Evolutionary conservation across 1,140 invertebrate species (phyloP).

Genomic region (Drosophila rufa): DNA sequence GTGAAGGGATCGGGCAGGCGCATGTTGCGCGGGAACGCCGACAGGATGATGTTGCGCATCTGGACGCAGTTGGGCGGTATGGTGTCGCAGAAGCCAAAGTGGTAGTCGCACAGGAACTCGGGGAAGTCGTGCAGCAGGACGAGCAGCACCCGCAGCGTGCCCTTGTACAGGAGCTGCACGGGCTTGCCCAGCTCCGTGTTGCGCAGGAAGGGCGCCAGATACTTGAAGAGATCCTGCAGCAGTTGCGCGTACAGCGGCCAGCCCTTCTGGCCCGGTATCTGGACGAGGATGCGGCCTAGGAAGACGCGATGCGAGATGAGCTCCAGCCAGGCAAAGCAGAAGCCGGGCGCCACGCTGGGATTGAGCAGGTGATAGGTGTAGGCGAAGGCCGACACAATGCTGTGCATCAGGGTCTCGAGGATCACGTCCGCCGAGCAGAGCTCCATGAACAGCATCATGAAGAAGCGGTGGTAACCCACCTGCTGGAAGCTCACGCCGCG

Average conservation of each 20-base stretch:
- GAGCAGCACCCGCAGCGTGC: conserved; percentile 97
- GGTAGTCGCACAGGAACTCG: conserved; percentile 99
- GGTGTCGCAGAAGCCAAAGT: conserved; percentile 99
- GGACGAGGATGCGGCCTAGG: conserved; percentile 96
- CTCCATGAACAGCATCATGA: conserved; percentile 98
- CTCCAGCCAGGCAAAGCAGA: conserved; percentile 99
- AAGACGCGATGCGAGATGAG: conserved; percentile 98
- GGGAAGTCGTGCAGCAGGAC: conserved; percentile 99
- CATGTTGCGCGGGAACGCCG: conserved; percentile 99
- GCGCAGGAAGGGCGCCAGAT: conserved; percentile 97
- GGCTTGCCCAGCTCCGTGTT: conserved; percentile 98
- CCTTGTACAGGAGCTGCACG: conserved; percentile 97
- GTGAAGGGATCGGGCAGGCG: conserved; percentile 99
- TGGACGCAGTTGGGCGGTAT: conserved; percentile 99
- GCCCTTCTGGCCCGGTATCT: conserved; percentile 93
- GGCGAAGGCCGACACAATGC: conserved; percentile 93
- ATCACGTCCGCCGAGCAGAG: conserved; percentile 97
- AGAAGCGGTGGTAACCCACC: conserved; percentile 98
- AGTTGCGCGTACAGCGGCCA: conserved; percentile 96
- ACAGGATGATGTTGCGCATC: conserved; percentile 99
- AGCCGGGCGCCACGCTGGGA: conserved; percentile 98
- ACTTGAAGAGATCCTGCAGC: conserved; percentile 98
- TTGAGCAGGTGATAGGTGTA: conserved; percentile 96
- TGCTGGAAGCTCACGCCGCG: conserved; percentile 96
- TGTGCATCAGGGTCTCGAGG: conserved; percentile 86